Evolutionary conservation across 2,797 vertebrate species (phyloP).

Genomic region (Zalophus californianus): DNA sequence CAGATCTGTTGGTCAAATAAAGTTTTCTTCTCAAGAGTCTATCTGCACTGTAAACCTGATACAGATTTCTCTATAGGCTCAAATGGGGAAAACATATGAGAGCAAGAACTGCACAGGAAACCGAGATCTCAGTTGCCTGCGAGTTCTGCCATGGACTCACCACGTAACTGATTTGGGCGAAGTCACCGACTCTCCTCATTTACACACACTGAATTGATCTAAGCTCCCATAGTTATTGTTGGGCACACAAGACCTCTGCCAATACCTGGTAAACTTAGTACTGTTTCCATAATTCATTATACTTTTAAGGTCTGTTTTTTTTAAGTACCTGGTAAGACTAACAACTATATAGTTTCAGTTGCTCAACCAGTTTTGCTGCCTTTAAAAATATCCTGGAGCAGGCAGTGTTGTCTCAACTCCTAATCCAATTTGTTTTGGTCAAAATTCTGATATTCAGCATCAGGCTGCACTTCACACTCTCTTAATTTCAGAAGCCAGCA

Average conservation of each 20-base stretch:
- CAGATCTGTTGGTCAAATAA: not conserved
- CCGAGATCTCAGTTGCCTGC: not conserved
- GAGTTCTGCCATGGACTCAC: not conserved
- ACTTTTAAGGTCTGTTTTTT: not conserved
- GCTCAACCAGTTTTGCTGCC: slow-evolving; percentile 32
- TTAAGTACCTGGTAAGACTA: slow-evolving; percentile 12
- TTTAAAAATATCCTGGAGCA: slow-evolving; percentile 25
- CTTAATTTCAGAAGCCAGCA: not conserved
- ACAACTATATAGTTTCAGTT: slow-evolving; percentile 50
- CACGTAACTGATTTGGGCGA: not conserved
- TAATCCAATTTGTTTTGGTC: slow-evolving; percentile 1
- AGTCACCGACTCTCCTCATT: not conserved
- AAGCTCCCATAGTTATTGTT: not conserved
- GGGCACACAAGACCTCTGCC: not conserved
- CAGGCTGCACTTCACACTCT: not conserved
- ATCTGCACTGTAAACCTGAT: not conserved
- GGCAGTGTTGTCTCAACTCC: not conserved
- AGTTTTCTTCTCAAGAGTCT: slow-evolving; percentile 31
- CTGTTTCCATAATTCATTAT: not conserved
- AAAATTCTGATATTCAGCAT: slow-evolving; percentile 29
- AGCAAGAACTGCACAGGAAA: not conserved
- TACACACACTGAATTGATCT: not conserved
- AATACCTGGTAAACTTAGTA: not conserved
- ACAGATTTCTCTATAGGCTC: not conserved
- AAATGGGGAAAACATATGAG: not conserved